phyloP scores from a whole-genome alignment of 2,888 invertebrate genomes.

The Macaria notata region DNA sequence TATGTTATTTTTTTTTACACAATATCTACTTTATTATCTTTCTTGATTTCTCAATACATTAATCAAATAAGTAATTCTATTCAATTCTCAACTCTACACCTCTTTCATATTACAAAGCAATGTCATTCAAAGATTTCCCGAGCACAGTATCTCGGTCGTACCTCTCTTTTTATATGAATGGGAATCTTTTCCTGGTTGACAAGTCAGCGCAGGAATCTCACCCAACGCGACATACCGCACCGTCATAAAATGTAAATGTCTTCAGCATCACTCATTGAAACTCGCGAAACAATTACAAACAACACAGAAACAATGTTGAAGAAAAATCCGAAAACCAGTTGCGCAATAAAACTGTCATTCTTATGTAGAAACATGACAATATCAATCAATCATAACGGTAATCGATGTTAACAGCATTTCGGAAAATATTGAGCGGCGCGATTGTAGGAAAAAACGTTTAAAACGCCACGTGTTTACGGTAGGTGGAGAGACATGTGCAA shows the following conservation, averaged over 20 bases:
- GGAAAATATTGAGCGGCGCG: conserved; percentile 25
- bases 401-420: conserved; percentile 23
- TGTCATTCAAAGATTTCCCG: conserved; percentile 71
- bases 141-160: conserved; percentile 44
- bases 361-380: conserved; percentile 39
- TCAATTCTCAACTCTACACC: conserved; percentile 32
- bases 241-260: conserved; percentile 74
- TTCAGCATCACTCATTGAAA: conserved; percentile 61
- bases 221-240: conserved; percentile 61
- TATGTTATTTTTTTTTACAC: too few relatives aligned
- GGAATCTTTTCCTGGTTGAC: conserved; percentile 77
- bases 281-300: conserved; percentile 58
- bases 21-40: too few relatives aligned
- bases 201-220: conserved; percentile 51
- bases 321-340: conserved; percentile 7
- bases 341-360: conserved; percentile 18
- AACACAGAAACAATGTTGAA: conserved; percentile 23
- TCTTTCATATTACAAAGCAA: conserved; percentile 52
- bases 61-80: conserved; percentile 31
- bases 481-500: conserved; percentile 44
- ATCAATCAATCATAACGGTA: conserved; percentile 48
- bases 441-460: conserved; percentile 33
- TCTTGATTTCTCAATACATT: too few relatives aligned
- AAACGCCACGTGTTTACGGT: conserved; percentile 44
- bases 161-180: conserved; percentile 57